A percentile compares a stretch with the other conserved stretches of the same genome.
These are phyloP conservation scores for Pagrus major DNA, from an alignment of 2,113 vertebrate species.

Conservation along the genomic window DNA sequence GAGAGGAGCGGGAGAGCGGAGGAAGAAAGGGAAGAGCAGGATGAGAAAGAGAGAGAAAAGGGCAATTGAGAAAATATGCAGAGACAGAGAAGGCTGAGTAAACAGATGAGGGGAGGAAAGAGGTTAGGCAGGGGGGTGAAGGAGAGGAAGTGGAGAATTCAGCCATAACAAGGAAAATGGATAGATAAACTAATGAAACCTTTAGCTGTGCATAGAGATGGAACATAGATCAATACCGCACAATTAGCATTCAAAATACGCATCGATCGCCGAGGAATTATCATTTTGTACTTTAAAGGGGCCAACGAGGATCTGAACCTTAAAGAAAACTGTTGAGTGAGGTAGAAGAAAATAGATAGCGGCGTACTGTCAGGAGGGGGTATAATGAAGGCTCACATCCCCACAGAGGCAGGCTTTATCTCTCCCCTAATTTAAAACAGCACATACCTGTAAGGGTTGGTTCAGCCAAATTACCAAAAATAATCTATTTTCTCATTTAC, in stretches of 20 bases:
- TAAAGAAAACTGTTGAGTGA: conserved; percentile 61
- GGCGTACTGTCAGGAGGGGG: conserved; percentile 22
- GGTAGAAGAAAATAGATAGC: conserved; percentile 57
- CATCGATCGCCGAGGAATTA: conserved; percentile 68
- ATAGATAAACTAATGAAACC: conserved; percentile 74
- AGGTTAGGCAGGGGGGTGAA: conserved; percentile 51
- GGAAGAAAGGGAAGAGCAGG: conserved; percentile 2
- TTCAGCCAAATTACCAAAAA: conserved; percentile 10
- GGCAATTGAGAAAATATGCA: conserved; percentile 39
- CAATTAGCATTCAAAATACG: conserved; percentile 79
- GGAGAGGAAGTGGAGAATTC: conserved; percentile 64
- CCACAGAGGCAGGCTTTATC: conserved; percentile 13
- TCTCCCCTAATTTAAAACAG: conserved; percentile 29
- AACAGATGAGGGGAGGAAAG: conserved; percentile 54
- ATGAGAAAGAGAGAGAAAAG: conserved; percentile 25
- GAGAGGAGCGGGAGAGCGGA: conserved; percentile 31
- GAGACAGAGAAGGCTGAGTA: conserved; percentile 50
- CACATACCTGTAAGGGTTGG: conserved; percentile 2
- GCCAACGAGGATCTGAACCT: conserved; percentile 68
- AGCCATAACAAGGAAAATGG: conserved; percentile 65
- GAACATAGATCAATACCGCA: conserved; percentile 73
- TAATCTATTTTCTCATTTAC: not conserved
- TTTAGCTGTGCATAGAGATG: conserved; percentile 64
- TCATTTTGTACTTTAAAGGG: conserved; percentile 76
- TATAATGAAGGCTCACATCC: conserved; percentile 48